A percentile compares a stretch with the other conserved stretches of the same genome.
These are phyloP conservation scores for Chaetura pelagica DNA, from an alignment of 2,113 vertebrate genomes.

Conservation along the genomic window DNA sequence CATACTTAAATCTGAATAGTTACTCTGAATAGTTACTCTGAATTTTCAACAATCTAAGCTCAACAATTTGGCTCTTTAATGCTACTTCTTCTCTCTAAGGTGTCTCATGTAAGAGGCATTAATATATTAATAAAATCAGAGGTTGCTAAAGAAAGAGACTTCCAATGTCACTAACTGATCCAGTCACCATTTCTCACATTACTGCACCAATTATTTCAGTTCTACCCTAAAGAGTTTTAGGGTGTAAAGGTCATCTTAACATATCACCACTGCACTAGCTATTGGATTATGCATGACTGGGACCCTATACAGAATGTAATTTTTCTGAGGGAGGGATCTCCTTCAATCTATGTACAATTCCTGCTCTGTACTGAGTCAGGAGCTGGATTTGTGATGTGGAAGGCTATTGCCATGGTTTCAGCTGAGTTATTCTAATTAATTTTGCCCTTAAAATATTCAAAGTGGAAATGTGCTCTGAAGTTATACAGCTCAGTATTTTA, in stretches of 20 bases:
- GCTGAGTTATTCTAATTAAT: constrained; percentile 37
- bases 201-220: not conserved
- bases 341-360: constrained; percentile 54
- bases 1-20: not conserved
- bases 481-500: not conserved
- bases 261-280: not conserved
- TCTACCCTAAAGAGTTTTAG: not conserved
- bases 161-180: not conserved
- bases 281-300: constrained; percentile 29
- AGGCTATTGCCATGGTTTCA: constrained; percentile 9
- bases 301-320: constrained; percentile 22
- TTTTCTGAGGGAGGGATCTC: constrained; percentile 23
- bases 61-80: not conserved
- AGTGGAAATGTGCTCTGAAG: not conserved
- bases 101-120: not conserved
- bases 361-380: constrained; percentile 57
- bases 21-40: not conserved
- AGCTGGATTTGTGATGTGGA: constrained; percentile 20
- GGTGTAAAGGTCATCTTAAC: constrained; percentile 18
- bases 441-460: constrained; percentile 47
- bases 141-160: not conserved
- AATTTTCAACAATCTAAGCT: not conserved
- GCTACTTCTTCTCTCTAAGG: not conserved
- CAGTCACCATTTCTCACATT: not conserved
- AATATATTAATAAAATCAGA: not conserved